A percentile compares a stretch with the other conserved stretches of the same genome.
Conservation (phyloP, 2,113 vertebrate genomes). For the Oncorhynchus masou region DNA sequence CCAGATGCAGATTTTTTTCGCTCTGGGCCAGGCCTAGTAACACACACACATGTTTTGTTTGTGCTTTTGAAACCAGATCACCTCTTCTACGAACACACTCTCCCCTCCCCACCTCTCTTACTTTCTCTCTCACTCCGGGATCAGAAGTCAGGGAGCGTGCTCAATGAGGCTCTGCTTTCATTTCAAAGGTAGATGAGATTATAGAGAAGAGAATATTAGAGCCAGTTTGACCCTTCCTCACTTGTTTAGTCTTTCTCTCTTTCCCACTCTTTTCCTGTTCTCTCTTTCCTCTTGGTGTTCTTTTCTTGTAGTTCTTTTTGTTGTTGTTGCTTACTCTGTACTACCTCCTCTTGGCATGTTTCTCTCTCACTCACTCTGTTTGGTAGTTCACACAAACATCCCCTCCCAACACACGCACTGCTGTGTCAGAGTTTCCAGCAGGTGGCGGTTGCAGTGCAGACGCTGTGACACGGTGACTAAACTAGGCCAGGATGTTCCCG, state of each 20-base stretch:
- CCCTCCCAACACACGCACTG: conserved; percentile 36
- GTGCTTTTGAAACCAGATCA: no score
- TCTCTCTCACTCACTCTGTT: neutral
- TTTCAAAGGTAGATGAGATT: neutral
- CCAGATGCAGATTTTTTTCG: neutral
- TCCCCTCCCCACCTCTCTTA: neutral
- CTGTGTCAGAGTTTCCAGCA: conserved; percentile 62
- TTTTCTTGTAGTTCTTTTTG: conserved; percentile 1
- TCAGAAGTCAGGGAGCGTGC: conserved; percentile 17
- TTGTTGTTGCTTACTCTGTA: neutral
- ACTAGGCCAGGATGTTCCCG: conserved; percentile 80
- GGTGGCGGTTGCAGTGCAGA: neutral
- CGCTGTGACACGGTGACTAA: conserved; percentile 54
- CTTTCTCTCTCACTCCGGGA: conserved; percentile 17
- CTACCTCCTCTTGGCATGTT: neutral
- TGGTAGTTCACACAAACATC: conserved; percentile 7
- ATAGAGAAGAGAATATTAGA: neutral
- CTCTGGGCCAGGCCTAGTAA: neutral
- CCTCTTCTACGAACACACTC: no score
- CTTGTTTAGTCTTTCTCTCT: neutral
- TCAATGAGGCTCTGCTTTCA: neutral
- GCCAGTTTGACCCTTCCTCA: neutral
- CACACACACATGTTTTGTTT: no score
- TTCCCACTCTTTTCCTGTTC: neutral
- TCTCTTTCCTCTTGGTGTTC: neutral